These are phyloP conservation scores for Peucedramus taeniatus DNA, from an alignment of 2,113 vertebrate species.

Conservation along the genomic window DNA sequence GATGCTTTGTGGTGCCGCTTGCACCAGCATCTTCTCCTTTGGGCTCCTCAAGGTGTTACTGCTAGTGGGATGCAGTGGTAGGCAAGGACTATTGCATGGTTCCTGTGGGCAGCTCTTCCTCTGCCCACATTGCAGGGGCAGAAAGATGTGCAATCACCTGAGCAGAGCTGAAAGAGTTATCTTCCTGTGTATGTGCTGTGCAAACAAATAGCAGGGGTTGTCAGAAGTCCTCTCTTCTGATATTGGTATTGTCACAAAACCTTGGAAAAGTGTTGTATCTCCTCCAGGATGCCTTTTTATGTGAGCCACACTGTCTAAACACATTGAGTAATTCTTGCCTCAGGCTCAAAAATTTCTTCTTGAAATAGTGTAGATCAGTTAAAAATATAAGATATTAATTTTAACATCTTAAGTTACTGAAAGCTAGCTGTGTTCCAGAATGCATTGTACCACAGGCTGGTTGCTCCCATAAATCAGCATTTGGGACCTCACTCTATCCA, in stretches of 20 bases:
- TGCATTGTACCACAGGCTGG: background rate
- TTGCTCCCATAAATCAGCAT: background rate
- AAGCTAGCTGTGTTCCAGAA: background rate
- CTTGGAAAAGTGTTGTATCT: background rate
- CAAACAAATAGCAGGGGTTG: background rate
- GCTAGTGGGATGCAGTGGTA: background rate
- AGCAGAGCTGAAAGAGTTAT: background rate
- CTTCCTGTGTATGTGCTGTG: background rate
- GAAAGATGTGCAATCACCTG: background rate
- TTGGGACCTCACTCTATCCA: background rate
- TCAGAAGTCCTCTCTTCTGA: background rate
- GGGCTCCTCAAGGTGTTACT: background rate
- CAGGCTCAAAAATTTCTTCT: background rate
- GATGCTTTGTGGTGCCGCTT: background rate
- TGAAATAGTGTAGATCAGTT: background rate
- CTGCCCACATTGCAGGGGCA: background rate
- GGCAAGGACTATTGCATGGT: background rate
- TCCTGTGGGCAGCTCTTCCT: background rate
- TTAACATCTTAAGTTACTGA: background rate
- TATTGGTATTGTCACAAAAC: background rate
- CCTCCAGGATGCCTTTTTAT: background rate
- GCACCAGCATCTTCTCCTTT: background rate
- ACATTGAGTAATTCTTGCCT: background rate
- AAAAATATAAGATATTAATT: background rate
- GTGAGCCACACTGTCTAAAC: background rate